Conservation (phyloP, 2,888 invertebrate species). For the Horisme vitalbata region DNA sequence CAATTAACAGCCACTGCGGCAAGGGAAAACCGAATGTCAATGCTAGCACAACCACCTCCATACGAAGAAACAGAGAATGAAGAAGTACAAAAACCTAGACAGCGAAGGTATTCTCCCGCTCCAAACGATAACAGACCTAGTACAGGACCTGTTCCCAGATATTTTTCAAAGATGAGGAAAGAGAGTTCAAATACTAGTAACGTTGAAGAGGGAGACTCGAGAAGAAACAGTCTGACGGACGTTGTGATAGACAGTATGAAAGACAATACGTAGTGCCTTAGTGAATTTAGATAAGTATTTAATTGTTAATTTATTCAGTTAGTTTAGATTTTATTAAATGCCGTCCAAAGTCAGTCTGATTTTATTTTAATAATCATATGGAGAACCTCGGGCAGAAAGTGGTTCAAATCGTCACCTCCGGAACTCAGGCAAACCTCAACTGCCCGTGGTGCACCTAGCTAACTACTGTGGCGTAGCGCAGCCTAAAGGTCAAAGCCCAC, state of each 20-base stretch:
- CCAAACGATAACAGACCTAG: slow-evolving; percentile 60
- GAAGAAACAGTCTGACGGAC: slow-evolving; percentile 75
- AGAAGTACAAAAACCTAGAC: slow-evolving; percentile 57
- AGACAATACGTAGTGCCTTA: slow-evolving; percentile 75
- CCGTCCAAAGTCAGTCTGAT: slow-evolving; percentile 51
- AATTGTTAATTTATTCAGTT: slow-evolving; percentile 45
- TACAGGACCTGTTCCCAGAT: slow-evolving; percentile 68
- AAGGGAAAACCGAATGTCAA: slow-evolving; percentile 71
- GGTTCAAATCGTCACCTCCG: no score
- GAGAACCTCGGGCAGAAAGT: no score
- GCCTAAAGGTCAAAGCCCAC: no score
- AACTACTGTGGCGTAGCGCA: no score
- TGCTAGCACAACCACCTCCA: slow-evolving; percentile 73
- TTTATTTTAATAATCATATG: slow-evolving; percentile 35
- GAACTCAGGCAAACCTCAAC: no score
- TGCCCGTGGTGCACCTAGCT: no score
- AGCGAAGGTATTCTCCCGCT: slow-evolving; percentile 72
- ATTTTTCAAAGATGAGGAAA: slow-evolving; percentile 71
- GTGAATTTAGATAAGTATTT: slow-evolving; percentile 53
- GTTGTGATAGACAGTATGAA: slow-evolving; percentile 76
- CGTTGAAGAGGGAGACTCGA: slow-evolving; percentile 58
- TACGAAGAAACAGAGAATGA: slow-evolving; percentile 59
- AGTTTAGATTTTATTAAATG: slow-evolving; percentile 43
- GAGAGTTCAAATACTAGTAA: slow-evolving; percentile 49
- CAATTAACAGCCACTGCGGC: slow-evolving; percentile 71